phyloP scores from a whole-genome alignment of 2,113 vertebrate species.

The Pelvicachromis taeniatus region DNA sequence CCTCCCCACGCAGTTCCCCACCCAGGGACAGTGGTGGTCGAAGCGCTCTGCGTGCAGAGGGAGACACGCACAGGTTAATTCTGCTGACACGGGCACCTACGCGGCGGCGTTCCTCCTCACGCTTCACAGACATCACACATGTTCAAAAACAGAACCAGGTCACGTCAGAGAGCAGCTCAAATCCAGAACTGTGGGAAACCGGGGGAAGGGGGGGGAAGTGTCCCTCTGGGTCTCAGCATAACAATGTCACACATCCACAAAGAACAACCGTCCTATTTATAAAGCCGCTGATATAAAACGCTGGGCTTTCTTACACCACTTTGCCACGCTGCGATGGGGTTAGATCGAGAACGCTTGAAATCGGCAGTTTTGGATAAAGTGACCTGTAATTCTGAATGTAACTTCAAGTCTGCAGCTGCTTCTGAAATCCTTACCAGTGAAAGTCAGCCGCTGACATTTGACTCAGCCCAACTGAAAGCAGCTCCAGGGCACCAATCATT shows the following conservation, averaged over 20 bases:
- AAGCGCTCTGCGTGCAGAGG: slow-evolving; percentile 86
- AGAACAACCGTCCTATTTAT: slow-evolving; percentile 8
- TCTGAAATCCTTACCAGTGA: not conserved
- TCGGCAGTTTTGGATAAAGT: not conserved
- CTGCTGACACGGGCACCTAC: not conserved
- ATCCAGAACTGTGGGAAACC: not conserved
- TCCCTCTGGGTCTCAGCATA: slow-evolving; percentile 19
- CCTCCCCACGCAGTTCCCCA: slow-evolving; percentile 98
- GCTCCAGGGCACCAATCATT: not conserved
- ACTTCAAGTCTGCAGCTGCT: not conserved
- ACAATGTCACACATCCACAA: slow-evolving; percentile 11
- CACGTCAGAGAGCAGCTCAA: not conserved
- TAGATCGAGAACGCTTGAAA: too few species aligned
- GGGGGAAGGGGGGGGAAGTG: not conserved
- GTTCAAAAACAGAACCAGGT: not conserved
- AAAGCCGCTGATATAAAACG: not conserved
- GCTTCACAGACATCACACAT: not conserved
- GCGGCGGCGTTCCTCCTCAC: not conserved
- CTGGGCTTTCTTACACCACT: not conserved
- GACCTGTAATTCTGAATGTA: accelerated
- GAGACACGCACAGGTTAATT: not conserved
- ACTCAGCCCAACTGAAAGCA: not conserved
- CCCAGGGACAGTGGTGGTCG: slow-evolving; percentile 99
- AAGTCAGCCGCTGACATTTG: not conserved
- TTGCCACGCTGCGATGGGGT: too few species aligned